phyloP scores from a whole-genome alignment of 2,797 vertebrate genomes.

The Sebastes baramenuke region DNA sequence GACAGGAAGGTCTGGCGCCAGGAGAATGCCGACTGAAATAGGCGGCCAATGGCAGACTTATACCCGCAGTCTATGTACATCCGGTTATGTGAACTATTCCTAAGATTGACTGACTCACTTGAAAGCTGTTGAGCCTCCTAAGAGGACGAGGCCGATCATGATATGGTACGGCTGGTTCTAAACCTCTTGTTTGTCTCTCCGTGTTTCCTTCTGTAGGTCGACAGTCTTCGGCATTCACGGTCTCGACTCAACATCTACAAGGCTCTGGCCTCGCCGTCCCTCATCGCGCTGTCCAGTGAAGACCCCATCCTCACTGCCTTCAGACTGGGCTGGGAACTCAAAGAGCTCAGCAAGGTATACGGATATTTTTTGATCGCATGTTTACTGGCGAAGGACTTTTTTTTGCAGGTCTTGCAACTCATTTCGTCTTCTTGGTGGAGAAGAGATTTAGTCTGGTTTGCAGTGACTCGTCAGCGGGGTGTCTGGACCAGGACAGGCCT shows the following conservation, averaged over 20 bases:
- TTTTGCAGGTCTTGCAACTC: no score
- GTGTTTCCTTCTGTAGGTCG: conserved; percentile 73
- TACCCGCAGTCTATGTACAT: no score
- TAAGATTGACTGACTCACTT: no score
- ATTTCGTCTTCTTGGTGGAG: neutral
- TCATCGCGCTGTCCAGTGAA: conserved; percentile 96
- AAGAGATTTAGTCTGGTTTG: neutral
- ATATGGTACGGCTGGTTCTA: neutral
- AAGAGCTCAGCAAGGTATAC: conserved; percentile 91
- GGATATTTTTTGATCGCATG: no score
- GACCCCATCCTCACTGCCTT: conserved; percentile 97
- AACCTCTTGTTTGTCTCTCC: neutral
- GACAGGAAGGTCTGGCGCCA: no score
- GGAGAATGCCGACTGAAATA: no score
- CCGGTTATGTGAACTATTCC: no score
- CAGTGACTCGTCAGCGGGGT: neutral
- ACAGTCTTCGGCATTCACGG: conserved; percentile 93
- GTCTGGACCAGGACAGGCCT: neutral
- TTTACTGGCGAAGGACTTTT: neutral
- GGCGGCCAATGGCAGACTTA: no score
- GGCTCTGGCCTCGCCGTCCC: conserved; percentile 93
- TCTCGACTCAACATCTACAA: conserved; percentile 97
- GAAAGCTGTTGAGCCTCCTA: no score
- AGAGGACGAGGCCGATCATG: no score
- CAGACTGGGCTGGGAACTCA: conserved; percentile 95